Percentiles rank a stretch among this genome's conserved stretches.
Conservation (phyloP, 2,113 vertebrate genomes). For the Capra hircus region DNA sequence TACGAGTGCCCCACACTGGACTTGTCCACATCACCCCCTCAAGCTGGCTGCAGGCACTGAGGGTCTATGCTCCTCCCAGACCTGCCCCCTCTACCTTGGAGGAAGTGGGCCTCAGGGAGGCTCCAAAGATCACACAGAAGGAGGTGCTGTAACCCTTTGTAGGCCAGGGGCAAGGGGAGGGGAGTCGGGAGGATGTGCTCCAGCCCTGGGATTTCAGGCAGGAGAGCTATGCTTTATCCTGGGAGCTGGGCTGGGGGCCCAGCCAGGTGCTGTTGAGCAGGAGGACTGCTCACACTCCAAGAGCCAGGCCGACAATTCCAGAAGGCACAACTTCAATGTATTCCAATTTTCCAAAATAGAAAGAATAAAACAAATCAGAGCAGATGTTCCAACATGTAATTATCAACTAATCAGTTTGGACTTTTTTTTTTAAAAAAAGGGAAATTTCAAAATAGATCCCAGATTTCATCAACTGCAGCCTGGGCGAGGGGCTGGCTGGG, state of each 20-base stretch:
- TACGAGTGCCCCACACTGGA: fast-evolving
- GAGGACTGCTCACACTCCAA: conserved; percentile 23
- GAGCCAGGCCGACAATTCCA: conserved; percentile 48
- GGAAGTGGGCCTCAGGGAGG: not conserved
- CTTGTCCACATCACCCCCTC: not conserved
- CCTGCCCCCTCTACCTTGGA: not conserved
- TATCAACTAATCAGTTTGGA: conserved; percentile 66
- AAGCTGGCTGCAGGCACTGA: not conserved
- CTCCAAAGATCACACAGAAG: not conserved
- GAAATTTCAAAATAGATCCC: conserved; percentile 37
- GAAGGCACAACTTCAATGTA: conserved; percentile 60
- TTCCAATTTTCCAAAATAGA: conserved; percentile 70
- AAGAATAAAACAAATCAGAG: conserved; percentile 74
- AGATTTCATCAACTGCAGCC: conserved; percentile 25
- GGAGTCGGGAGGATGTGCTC: not conserved
- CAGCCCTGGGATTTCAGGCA: not conserved
- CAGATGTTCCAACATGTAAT: conserved; percentile 76
- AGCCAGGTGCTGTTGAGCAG: conserved; percentile 56
- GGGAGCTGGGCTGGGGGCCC: conserved; percentile 46
- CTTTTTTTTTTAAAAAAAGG: conserved; percentile 11
- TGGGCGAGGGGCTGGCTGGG: not conserved
- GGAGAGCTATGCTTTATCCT: not conserved
- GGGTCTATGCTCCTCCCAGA: not conserved
- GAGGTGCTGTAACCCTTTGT: not conserved
- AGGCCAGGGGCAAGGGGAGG: not conserved